Percentiles rank a stretch among this genome's conserved stretches.
Conservation (phyloP, 1,140 invertebrate genomes). For the Tribolium madens region DNA sequence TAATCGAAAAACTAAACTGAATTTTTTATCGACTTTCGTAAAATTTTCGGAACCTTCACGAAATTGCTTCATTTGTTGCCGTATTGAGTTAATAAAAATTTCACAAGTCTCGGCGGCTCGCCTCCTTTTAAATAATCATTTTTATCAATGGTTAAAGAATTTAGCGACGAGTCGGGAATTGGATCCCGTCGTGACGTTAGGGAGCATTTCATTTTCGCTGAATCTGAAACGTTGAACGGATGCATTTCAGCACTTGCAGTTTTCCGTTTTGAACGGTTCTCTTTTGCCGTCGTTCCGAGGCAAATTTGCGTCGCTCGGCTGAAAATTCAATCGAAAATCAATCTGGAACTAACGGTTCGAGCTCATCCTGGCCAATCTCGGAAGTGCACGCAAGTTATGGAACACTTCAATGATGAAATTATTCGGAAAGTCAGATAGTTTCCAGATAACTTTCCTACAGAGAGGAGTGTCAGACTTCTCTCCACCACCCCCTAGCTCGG, state of each 20-base stretch:
- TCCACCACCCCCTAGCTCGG: neutral
- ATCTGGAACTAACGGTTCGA: constrained; percentile 54
- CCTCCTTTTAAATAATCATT: constrained; percentile 25
- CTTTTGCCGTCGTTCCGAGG: constrained; percentile 14
- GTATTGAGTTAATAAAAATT: constrained; percentile 17
- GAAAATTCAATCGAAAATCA: constrained; percentile 60
- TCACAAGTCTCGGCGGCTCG: neutral
- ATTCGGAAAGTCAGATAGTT: constrained; percentile 58
- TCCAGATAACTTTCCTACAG: constrained; percentile 54
- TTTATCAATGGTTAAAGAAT: constrained; percentile 28
- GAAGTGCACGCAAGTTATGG: constrained; percentile 58
- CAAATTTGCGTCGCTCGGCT: constrained; percentile 50
- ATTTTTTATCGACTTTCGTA: neutral
- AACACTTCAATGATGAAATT: constrained; percentile 61
- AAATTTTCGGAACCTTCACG: constrained; percentile 5
- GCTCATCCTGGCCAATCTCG: constrained; percentile 54
- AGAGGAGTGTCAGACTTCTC: neutral
- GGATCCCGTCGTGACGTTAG: constrained; percentile 1
- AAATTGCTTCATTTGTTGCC: constrained; percentile 14
- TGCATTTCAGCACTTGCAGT: constrained; percentile 36
- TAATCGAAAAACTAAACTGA: constrained; percentile 13
- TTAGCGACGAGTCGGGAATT: neutral
- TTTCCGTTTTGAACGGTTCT: constrained; percentile 29
- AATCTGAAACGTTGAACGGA: constrained; percentile 29
- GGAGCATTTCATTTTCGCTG: constrained; percentile 30